Evolutionary conservation across 2,888 invertebrate genomes (phyloP).

Genomic region (Busseola fusca): DNA sequence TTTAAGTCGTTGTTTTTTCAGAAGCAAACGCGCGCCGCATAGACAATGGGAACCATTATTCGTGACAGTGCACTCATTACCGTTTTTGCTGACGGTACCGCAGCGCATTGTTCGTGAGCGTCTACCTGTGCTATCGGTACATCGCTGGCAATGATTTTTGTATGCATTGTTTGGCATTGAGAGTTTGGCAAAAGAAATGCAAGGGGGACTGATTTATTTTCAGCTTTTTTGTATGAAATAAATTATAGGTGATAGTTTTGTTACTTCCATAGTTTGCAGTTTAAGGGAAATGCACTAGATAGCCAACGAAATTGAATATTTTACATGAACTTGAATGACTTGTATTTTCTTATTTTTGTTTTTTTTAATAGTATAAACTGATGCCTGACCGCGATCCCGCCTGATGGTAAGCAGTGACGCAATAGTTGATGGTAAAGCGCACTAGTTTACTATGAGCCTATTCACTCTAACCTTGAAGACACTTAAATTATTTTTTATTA

Average conservation of each 20-base stretch:
- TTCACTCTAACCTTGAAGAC: too few relatives aligned
- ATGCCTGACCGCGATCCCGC: too few relatives aligned
- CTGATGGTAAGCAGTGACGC: too few relatives aligned
- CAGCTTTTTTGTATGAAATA: conserved; percentile 4
- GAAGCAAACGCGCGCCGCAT: conserved; percentile 75
- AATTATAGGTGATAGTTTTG: conserved; percentile 7
- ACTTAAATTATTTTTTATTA: too few relatives aligned
- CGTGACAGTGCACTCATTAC: conserved; percentile 86
- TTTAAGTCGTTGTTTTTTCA: conserved; percentile 65
- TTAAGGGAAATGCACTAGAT: neutral
- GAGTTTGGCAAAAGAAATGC: conserved; percentile 50
- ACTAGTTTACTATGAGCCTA: too few relatives aligned
- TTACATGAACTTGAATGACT: too few relatives aligned
- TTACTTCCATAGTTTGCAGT: conserved; percentile 21
- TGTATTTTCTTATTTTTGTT: too few relatives aligned
- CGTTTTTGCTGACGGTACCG: conserved; percentile 77
- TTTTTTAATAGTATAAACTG: too few relatives aligned
- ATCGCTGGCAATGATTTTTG: conserved; percentile 66
- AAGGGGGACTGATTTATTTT: conserved; percentile 44
- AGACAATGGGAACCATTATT: conserved; percentile 85
- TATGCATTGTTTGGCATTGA: conserved; percentile 56
- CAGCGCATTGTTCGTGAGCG: conserved; percentile 78
- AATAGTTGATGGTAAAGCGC: too few relatives aligned
- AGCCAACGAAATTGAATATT: too few relatives aligned
- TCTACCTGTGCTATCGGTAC: conserved; percentile 82